These are phyloP conservation scores for Ditula angustiorana DNA, from an alignment of 2,888 invertebrate genomes.

Conservation along the genomic window DNA sequence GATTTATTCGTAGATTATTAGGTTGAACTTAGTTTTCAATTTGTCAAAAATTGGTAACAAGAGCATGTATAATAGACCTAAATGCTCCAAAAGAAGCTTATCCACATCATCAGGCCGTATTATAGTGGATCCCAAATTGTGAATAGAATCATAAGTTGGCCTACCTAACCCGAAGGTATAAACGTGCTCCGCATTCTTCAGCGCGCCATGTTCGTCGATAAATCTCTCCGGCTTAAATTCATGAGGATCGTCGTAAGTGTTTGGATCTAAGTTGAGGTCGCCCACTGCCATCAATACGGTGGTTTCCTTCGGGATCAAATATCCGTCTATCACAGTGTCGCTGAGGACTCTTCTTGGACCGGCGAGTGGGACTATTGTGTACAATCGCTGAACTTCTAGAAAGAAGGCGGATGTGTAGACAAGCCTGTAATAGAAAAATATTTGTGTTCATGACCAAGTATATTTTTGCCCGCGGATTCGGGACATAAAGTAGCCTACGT, in stretches of 20 bases:
- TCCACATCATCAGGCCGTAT: background rate
- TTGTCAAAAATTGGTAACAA: background rate
- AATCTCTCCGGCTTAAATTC: constrained; percentile 87
- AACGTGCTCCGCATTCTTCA: constrained; percentile 83
- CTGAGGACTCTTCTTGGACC: constrained; percentile 79
- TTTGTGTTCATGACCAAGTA: background rate
- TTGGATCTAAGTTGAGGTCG: constrained; percentile 82
- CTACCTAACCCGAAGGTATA: constrained; percentile 89
- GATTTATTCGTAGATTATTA: too few species aligned
- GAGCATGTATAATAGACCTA: background rate
- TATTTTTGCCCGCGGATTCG: too few species aligned
- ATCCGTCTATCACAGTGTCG: constrained; percentile 69
- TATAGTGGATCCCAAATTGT: constrained; percentile 1
- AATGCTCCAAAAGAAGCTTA: background rate
- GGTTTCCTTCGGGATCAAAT: constrained; percentile 79
- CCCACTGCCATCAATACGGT: constrained; percentile 82
- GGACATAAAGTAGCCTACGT: too few species aligned
- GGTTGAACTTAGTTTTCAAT: background rate
- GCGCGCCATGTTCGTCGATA: constrained; percentile 80
- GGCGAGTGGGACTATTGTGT: constrained; percentile 81
- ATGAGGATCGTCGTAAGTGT: constrained; percentile 85
- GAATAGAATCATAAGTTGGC: constrained; percentile 41
- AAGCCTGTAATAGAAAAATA: constrained; percentile 62
- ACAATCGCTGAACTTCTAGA: constrained; percentile 84
- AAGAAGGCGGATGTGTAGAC: constrained; percentile 84